Evolutionary conservation across 2,113 vertebrate species (phyloP).

Genomic region (Vidua chalybeata): DNA sequence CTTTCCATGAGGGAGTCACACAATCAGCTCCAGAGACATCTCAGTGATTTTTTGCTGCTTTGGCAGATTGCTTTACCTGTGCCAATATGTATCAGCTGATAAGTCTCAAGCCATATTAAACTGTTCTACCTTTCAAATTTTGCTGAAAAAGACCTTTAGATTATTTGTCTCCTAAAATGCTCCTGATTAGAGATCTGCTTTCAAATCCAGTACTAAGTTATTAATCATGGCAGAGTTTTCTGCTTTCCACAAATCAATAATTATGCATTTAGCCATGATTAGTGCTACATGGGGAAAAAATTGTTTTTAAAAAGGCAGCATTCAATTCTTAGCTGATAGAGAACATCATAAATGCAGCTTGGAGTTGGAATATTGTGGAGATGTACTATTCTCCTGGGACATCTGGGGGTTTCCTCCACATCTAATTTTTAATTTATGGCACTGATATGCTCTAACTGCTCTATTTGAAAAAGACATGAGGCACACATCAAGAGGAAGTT

Average conservation of each 20-base stretch:
- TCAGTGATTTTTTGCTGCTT: neutral
- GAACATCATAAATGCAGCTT: neutral
- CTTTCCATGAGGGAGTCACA: neutral
- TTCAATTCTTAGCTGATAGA: neutral
- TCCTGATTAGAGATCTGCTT: neutral
- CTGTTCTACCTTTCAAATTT: neutral
- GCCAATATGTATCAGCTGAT: neutral
- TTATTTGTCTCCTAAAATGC: neutral
- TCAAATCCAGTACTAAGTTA: neutral
- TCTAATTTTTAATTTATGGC: slow-evolving; percentile 8
- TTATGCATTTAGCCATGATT: neutral
- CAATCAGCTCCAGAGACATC: neutral
- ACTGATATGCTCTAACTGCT: neutral
- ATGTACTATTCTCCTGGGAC: neutral
- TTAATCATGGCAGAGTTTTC: neutral
- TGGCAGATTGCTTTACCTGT: neutral
- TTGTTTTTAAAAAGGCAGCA: neutral
- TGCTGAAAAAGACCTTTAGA: neutral
- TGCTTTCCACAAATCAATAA: neutral
- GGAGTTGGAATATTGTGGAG: neutral
- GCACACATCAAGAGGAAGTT: neutral
- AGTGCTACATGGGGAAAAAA: neutral
- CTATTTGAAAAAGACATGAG: neutral
- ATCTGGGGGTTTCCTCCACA: neutral
- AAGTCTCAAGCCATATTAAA: neutral